Evolutionary conservation across 1,140 invertebrate species (phyloP), one percentile per base, ranked within the genome.

Genomic region (Sinonovacula constricta): DNA sequence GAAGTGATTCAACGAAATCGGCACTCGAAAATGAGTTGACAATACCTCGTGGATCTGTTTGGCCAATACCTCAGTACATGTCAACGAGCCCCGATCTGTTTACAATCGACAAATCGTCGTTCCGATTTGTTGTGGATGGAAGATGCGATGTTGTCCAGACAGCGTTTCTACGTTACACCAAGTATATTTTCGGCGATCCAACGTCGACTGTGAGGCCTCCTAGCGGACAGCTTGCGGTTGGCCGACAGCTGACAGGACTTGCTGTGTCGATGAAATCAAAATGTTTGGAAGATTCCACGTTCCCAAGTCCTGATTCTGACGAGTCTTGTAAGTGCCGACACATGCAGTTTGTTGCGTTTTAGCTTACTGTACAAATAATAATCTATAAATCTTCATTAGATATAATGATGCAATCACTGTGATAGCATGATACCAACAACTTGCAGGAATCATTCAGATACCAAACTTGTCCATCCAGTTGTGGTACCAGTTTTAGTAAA

Each of bases 301-400:
- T 82, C 71, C 85, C 85, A 22, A 80, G 57, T 59, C 39, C 87
- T 18, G 81, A 80, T 15, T 80, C 84, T n/a, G 84, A 90, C 79
- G 88, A 90, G 80, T 87, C 87, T 4, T 90, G 89, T 90, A 86
- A 80, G 88, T 51, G n/a, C n/a, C n/a, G n/a, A n/a, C n/a, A n/a
- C n/a, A n/a, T n/a, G n/a, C n/a, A n/a, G n/a, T n/a, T n/a, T n/a
- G n/a, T n/a, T n/a, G n/a, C n/a, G n/a, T n/a, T n/a, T n/a, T n/a
- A n/a, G n/a, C n/a, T n/a, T n/a, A n/a, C n/a, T n/a, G n/a, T n/a
- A n/a, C n/a, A n/a, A n/a, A n/a, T n/a, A n/a, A n/a, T n/a, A n/a
- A n/a, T n/a, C n/a, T n/a, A n/a, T n/a, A n/a, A n/a, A n/a, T n/a
- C n/a, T n/a, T n/a, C n/a, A n/a, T n/a, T n/a, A n/a, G n/a, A n/a